A percentile compares a stretch with the other conserved stretches of the same genome.
phyloP scores from a whole-genome alignment of 1,140 invertebrate genomes.

The Cephus cinctus region DNA sequence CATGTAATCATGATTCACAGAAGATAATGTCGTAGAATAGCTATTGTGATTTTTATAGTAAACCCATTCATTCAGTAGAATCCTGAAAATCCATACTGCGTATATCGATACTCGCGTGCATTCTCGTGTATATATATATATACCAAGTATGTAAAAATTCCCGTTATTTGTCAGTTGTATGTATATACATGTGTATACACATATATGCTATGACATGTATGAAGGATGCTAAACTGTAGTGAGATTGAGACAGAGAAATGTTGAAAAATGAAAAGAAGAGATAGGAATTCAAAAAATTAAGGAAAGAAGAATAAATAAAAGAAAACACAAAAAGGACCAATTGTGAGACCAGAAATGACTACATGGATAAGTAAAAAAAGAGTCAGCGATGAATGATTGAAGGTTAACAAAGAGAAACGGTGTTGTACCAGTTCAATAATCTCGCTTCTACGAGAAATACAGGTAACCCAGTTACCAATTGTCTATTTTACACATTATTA shows the following conservation, averaged over 20 bases:
- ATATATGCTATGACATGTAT: constrained; percentile 35
- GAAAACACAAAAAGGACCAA: constrained; percentile 8
- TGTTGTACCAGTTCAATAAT: constrained; percentile 20
- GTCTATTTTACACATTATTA: constrained; percentile 13
- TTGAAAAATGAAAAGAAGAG: constrained; percentile 8
- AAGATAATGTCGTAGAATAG: no score
- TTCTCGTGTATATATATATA: no score
- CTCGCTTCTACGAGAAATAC: no score
- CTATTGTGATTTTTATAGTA: no score
- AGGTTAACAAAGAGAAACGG: neutral
- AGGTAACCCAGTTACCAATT: constrained; percentile 38
- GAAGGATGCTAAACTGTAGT: constrained; percentile 23
- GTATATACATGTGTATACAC: no score
- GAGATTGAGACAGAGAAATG: constrained; percentile 19
- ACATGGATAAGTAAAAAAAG: neutral
- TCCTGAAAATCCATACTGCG: no score
- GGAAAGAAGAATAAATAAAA: constrained; percentile 3
- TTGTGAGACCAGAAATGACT: constrained; percentile 7
- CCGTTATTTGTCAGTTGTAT: constrained; percentile 27
- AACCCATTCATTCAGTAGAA: no score
- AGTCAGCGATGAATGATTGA: no score
- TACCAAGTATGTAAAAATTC: constrained; percentile 28
- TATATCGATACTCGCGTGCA: no score
- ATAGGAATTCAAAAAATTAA: neutral
- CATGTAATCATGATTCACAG: no score